Evolutionary conservation across 2,888 invertebrate species (phyloP).

Genomic region (Pteria penguin): DNA sequence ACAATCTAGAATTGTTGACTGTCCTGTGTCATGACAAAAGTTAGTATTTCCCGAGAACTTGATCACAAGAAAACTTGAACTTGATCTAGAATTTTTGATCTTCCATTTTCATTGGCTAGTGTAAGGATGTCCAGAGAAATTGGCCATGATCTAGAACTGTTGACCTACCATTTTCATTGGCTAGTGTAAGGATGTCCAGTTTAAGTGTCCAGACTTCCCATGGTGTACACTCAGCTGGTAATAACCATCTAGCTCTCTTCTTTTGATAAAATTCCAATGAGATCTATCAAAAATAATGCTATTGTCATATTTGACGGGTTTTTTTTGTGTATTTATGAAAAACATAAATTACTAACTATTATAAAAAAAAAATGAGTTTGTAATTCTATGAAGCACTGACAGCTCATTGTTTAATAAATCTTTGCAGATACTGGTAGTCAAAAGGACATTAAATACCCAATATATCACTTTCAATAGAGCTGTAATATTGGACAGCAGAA

Average conservation of each 20-base stretch:
- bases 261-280: constrained; percentile 97
- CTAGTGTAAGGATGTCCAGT: constrained; percentile 91
- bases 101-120: background rate
- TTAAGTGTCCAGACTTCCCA: constrained; percentile 99
- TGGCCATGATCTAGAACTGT: background rate
- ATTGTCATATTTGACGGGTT: no score
- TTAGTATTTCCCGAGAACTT: background rate
- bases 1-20: no score
- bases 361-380: no score
- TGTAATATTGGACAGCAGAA: no score
- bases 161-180: constrained; percentile 86
- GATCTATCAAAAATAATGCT: constrained; percentile 84
- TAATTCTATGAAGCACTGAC: no score
- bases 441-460: no score
- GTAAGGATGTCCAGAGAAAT: background rate
- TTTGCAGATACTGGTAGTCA: no score
- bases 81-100: background rate
- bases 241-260: constrained; percentile 93
- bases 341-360: no score
- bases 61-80: background rate
- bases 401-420: no score
- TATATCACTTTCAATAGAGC: no score
- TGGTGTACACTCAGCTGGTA: constrained; percentile 94
- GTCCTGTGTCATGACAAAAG: no score
- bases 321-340: no score